Evolutionary conservation across 2,797 vertebrate genomes (phyloP), one percentile per base, ranked within the genome.

Genomic region (Eulemur rubriventer): DNA sequence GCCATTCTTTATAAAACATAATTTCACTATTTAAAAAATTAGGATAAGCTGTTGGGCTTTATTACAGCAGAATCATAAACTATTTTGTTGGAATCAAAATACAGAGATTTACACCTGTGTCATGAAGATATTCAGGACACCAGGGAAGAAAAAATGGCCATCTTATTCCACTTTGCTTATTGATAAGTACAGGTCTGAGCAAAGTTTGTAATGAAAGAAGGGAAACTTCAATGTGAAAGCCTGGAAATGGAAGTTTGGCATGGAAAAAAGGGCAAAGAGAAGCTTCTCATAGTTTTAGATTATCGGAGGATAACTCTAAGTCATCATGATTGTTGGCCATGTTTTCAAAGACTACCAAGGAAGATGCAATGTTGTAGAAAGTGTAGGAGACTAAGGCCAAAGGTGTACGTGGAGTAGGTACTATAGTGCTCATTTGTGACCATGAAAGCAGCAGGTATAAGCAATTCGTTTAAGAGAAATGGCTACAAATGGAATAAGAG

Each of bases 391-490:
- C 7, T 70, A 84, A 61, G 8, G 16, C 69, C 41, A 65, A 93
- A 91, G 38, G 33, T 67, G 9, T 35, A 10, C 61, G 5, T n/a
- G 33, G 28, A 95, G 67, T 59, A 41, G 33, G 33, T 30, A 1
- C 20, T 72, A 2, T 63, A 50, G 43, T 43, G 26, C 38, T 86
- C 12, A 69, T 7, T 55, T 63, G 22, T 65, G 69, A 3, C 50
- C 52, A 26, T 28, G 17, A 89, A 67, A 82, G 55, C 30, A 72
- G 41, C 59, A 80, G 89, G 38, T 26, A 33, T 70, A 61, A 89
- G 48, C 79, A 82, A 35, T 96, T 69, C 9, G 18, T 75, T 80
- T 59, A 83, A 91, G 43, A 79, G 80, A 79, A 94, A 65, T 85
- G 79, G 24, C 28, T 81, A 38, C 55, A 84, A 41, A 43, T 73